Evolutionary conservation across 2,113 vertebrate genomes (phyloP).

Genomic region (Pollachius pollachius): DNA sequence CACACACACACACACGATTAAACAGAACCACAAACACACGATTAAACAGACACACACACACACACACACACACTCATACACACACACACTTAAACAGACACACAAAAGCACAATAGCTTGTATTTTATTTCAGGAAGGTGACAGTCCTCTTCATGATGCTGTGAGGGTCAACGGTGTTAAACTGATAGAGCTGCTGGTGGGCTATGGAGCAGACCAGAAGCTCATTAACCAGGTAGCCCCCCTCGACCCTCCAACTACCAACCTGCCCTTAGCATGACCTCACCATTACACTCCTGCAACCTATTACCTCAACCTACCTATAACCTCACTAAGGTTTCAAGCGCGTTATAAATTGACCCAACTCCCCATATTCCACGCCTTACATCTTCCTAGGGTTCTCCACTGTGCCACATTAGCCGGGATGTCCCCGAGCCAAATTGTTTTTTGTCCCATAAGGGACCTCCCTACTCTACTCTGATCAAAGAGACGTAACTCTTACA

Average conservation of each 20-base stretch:
- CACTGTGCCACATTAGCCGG: too few species aligned
- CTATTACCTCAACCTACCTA: too few species aligned
- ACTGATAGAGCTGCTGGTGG: conserved; percentile 81
- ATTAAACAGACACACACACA: conserved; percentile 27
- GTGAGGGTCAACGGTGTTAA: conserved; percentile 83
- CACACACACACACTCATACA: not conserved
- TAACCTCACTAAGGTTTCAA: too few species aligned
- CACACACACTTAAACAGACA: not conserved
- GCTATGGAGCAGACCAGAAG: conserved; percentile 78
- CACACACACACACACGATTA: not conserved
- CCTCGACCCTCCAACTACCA: not conserved
- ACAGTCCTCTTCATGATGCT: conserved; percentile 84
- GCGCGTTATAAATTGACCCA: too few species aligned
- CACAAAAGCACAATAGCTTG: not conserved
- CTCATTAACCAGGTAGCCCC: conserved; percentile 81
- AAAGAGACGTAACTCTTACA: too few species aligned
- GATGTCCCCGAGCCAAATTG: too few species aligned
- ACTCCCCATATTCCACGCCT: too few species aligned
- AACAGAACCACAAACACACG: too few species aligned
- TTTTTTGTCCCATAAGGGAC: too few species aligned
- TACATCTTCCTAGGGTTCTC: too few species aligned
- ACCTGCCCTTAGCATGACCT: not conserved
- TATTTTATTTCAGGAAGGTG: conserved; percentile 78
- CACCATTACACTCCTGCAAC: not conserved
- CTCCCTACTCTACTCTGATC: too few species aligned